A percentile compares a stretch with the other conserved stretches of the same genome.
These are phyloP conservation scores for Torymus aiolomorphi DNA, from an alignment of 2,888 invertebrate species.

Conservation along the genomic window DNA sequence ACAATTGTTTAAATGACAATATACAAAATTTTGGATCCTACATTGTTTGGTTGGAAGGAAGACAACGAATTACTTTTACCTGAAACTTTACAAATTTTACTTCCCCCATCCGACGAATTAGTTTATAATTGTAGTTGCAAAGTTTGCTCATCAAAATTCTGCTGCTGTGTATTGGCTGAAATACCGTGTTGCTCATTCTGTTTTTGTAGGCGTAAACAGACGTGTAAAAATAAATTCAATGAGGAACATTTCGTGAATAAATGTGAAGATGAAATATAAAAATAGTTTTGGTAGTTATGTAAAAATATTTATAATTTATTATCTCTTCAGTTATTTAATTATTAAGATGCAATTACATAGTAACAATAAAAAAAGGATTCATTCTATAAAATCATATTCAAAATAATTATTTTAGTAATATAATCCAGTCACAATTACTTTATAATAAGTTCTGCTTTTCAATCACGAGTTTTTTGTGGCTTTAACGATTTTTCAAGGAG, in stretches of 20 bases:
- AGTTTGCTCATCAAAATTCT: neutral
- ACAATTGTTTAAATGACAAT: neutral
- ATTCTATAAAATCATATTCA: too few species aligned
- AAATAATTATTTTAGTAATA: too few species aligned
- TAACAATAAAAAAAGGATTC: too few species aligned
- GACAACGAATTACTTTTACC: neutral
- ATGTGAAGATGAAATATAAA: neutral
- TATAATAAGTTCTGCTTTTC: too few species aligned
- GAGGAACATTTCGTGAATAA: neutral
- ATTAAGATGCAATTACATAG: too few species aligned
- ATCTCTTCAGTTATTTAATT: too few species aligned
- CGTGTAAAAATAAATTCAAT: conserved; percentile 9
- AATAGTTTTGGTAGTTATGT: neutral
- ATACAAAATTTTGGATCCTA: too few species aligned
- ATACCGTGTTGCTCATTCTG: conserved; percentile 5
- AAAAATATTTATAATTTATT: too few species aligned
- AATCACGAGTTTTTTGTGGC: too few species aligned
- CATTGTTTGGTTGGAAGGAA: neutral
- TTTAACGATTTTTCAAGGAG: too few species aligned
- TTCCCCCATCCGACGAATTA: neutral
- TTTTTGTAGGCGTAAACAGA: neutral
- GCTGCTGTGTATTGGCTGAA: conserved; percentile 8
- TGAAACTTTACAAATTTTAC: neutral
- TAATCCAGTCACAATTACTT: neutral
- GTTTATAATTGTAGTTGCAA: neutral